Base-by-base conservation (phyloP, 37 sponge, comb jelly and placozoan species). In the Axinella damicornis region DNA sequence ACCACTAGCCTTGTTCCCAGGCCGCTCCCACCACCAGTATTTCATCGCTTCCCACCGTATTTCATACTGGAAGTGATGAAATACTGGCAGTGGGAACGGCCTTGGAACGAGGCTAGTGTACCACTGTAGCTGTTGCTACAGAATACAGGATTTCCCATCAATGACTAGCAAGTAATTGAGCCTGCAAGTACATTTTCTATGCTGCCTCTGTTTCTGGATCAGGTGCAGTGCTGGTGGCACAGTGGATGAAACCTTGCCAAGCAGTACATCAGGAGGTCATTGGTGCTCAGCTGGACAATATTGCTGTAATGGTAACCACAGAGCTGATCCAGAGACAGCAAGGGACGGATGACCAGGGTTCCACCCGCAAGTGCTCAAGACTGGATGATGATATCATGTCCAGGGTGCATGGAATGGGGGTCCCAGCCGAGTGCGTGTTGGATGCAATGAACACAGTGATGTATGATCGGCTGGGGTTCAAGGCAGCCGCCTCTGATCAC, bases 211-310 rank as follows among this genome's bases (percentile, higher is more conserved):
- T 64, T 19, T 65, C 2, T 78, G n/a, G n/a, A 65, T 17, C 57
- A 87, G 88, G 88, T 87, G 75, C 88, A 20, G 35, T 81, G 2
- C 55, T 87, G 41, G 0, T 87, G 37, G 39, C 88, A 22, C 81
- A 80, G 72, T 87, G 88, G 88, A 67, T 79, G 80, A 68, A 82
- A 6, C 81, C 79, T 36, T 62, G 58, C 20, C 25, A 15, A 17
- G 27, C 25, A 5, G 13, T 81, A 6, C 35, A 32, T 24, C 16
- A 32, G 5, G 53, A 30, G 35, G 22, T 16, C 32, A 59, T 87
- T 52, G 35, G 25, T 27, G 11, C 21, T 15, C 67, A 81, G 35
- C 35, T 87, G 36, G 81, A 87, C 52, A 57, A 53, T 17, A 87
- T 87, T 35, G 82, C 88, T 34, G 28, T 30, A n/a, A 36, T 34